These are phyloP conservation scores for Actenoides hombroni DNA, from an alignment of 2,113 vertebrate species.

Conservation along the genomic window DNA sequence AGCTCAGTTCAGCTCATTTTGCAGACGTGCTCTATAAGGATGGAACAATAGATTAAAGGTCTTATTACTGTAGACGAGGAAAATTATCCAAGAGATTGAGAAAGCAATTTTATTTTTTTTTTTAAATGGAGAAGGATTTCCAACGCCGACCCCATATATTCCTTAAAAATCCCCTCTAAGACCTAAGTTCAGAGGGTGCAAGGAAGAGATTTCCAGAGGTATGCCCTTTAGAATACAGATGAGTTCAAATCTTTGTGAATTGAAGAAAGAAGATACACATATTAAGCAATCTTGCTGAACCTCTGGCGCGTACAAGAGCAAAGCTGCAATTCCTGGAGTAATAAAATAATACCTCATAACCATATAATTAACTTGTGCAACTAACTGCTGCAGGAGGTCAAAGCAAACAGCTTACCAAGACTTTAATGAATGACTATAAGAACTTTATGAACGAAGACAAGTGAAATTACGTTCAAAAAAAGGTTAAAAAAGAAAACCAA, in stretches of 20 bases:
- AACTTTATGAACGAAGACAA: slow-evolving; percentile 36
- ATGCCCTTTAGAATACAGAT: not conserved
- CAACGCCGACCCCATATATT: not conserved
- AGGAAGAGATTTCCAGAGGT: not conserved
- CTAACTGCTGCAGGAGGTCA: slow-evolving; percentile 28
- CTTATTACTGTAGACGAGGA: not conserved
- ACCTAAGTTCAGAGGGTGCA: not conserved
- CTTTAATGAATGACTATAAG: not conserved
- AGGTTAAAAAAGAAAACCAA: not conserved
- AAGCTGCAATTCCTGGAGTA: not conserved
- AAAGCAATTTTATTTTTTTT: not conserved
- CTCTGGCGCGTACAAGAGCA: not conserved
- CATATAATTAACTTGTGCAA: slow-evolving; percentile 33
- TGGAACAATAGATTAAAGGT: not conserved
- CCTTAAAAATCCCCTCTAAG: not conserved
- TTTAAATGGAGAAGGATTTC: not conserved
- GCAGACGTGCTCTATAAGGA: not conserved
- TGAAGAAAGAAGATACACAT: not conserved
- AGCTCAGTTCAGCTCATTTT: not conserved
- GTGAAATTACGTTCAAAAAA: not conserved
- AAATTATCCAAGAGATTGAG: not conserved
- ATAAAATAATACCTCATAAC: slow-evolving; percentile 3
- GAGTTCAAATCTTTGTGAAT: not conserved
- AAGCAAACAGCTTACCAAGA: slow-evolving; percentile 1
- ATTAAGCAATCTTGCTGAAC: not conserved